A percentile compares a stretch with the other conserved stretches of the same genome.
Evolutionary conservation across 1,140 invertebrate genomes (phyloP).

Genomic region (Nylanderia fulva): DNA sequence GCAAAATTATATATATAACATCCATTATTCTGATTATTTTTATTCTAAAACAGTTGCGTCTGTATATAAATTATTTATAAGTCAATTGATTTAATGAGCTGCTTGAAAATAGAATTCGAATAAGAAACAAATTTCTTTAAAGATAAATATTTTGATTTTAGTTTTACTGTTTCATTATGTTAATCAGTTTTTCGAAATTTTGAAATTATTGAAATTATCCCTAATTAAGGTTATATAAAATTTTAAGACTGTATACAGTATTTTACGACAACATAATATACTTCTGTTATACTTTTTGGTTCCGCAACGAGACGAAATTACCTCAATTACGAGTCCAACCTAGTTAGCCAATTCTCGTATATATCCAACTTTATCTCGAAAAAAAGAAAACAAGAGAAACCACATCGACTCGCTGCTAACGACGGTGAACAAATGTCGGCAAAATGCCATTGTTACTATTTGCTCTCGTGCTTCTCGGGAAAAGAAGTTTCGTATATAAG

Average conservation of each 20-base stretch:
- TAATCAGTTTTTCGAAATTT: too few relatives aligned
- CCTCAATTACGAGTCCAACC: constrained; percentile 17
- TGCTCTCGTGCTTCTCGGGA: not conserved
- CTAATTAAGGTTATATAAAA: not conserved
- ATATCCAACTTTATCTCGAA: constrained; percentile 17
- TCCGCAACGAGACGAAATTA: not conserved
- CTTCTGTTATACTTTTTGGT: not conserved
- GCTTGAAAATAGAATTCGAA: not conserved
- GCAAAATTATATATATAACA: not conserved
- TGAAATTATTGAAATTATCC: not conserved
- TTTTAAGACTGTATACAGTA: not conserved
- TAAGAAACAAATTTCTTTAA: too few relatives aligned
- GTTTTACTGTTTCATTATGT: not conserved
- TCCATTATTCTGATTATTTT: not conserved
- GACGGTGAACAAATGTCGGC: constrained; percentile 1
- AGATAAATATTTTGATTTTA: not conserved
- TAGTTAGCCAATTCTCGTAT: constrained; percentile 17
- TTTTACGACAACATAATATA: not conserved
- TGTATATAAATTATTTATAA: not conserved
- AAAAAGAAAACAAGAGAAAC: not conserved
- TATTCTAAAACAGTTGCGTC: not conserved
- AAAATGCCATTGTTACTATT: constrained; percentile 26
- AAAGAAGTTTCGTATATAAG: not conserved
- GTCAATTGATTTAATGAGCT: not conserved
- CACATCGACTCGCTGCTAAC: constrained; percentile 23